Percentiles rank a stretch among this genome's conserved stretches.
Conservation (phyloP, 2,113 vertebrate species). For the Grallaria varia region DNA sequence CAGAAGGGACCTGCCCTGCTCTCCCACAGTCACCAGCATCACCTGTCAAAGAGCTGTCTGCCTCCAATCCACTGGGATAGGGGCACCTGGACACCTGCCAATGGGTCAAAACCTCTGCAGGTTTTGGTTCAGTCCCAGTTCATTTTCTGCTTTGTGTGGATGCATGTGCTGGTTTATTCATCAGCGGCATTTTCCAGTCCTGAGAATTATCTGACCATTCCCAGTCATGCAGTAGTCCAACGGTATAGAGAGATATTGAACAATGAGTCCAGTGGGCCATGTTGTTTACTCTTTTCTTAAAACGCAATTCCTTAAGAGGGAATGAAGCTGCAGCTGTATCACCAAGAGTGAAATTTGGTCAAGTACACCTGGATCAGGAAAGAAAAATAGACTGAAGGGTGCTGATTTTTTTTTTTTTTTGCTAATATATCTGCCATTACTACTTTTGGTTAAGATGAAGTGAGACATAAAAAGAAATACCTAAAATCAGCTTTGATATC, state of each 20-base stretch:
- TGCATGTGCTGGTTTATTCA: neutral
- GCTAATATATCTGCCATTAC: neutral
- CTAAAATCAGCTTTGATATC: constrained; percentile 3
- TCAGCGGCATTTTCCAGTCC: neutral
- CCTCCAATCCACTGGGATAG: neutral
- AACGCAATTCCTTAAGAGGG: neutral
- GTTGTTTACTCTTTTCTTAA: neutral
- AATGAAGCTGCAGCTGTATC: neutral
- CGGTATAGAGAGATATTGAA: neutral
- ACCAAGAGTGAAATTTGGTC: neutral
- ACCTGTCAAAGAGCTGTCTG: constrained; percentile 8
- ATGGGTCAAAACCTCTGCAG: neutral
- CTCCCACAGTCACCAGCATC: neutral
- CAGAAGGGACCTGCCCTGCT: neutral
- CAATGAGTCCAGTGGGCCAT: neutral
- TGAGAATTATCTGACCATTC: neutral
- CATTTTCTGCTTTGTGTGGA: neutral
- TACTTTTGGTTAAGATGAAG: neutral
- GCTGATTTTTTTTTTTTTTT: neutral
- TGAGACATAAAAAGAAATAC: neutral
- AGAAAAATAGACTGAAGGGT: neutral
- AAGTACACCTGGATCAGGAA: neutral
- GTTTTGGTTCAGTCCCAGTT: neutral
- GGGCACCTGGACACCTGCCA: neutral
- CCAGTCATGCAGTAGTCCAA: neutral